Percentiles rank a stretch among this genome's conserved stretches.
These are phyloP conservation scores for Daktulosphaira vitifoliae DNA, from an alignment of 1,140 invertebrate genomes.

Conservation along the genomic window DNA sequence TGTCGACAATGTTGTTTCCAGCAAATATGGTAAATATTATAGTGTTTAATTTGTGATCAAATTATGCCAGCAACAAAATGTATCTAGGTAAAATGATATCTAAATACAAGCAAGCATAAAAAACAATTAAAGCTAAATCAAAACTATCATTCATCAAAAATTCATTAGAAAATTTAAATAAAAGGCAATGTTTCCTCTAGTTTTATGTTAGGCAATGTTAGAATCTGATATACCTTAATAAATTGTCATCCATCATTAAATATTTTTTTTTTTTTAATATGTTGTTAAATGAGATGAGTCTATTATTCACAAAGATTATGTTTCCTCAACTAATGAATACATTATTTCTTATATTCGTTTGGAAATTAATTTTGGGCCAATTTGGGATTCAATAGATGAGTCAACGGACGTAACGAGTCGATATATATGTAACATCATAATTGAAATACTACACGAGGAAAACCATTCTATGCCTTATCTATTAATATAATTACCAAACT, in stretches of 20 bases:
- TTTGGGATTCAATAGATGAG: neutral
- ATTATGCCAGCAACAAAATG: too few species aligned
- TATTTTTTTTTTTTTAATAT: neutral
- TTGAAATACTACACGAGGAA: neutral
- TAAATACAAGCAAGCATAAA: too few species aligned
- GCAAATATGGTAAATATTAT: too few species aligned
- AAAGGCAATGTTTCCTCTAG: neutral
- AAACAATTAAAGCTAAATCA: too few species aligned
- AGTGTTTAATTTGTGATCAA: too few species aligned
- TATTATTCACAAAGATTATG: neutral
- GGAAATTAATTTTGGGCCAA: neutral
- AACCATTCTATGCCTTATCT: neutral
- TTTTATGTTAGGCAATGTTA: too few species aligned
- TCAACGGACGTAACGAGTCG: neutral
- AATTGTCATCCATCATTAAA: neutral
- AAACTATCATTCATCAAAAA: neutral
- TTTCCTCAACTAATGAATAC: neutral
- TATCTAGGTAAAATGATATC: too few species aligned
- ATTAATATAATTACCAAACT: neutral
- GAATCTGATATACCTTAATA: too few species aligned
- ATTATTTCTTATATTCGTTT: neutral
- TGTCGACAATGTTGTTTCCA: too few species aligned
- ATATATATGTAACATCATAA: neutral
- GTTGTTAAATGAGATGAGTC: neutral
- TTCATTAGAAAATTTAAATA: neutral